Percentiles rank a stretch among this genome's conserved stretches.
These are phyloP conservation scores for Andrena chrysosceles DNA, from an alignment of 2,888 invertebrate genomes.

Conservation along the genomic window DNA sequence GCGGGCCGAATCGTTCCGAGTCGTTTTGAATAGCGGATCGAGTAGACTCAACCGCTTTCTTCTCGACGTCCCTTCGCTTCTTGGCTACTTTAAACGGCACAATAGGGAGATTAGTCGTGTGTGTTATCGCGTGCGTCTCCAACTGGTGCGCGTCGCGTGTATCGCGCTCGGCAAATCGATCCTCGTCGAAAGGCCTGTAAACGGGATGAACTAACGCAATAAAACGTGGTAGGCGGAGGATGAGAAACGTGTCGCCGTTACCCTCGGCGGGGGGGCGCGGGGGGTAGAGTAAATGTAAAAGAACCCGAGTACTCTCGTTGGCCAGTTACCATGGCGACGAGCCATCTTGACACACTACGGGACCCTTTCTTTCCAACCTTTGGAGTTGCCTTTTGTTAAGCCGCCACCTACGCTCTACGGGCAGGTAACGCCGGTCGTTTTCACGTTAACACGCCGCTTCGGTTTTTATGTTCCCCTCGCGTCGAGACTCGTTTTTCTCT, in stretches of 20 bases:
- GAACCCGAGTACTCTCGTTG: conserved; percentile 59
- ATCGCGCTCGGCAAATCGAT: conserved; percentile 28
- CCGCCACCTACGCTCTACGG: conserved; percentile 5
- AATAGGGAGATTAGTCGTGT: conserved; percentile 8
- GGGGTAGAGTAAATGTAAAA: conserved; percentile 56
- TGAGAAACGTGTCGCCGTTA: conserved; percentile 36
- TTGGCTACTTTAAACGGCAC: conserved; percentile 16
- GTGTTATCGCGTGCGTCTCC: conserved; percentile 12
- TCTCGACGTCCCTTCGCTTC: neutral
- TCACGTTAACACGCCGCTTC: conserved; percentile 45
- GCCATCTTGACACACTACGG: conserved; percentile 82
- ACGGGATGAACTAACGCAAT: conserved; percentile 13
- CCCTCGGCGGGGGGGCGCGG: neutral
- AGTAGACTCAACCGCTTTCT: neutral
- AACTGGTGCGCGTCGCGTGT: conserved; percentile 24
- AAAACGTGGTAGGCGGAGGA: conserved; percentile 25
- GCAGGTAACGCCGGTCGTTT: conserved; percentile 43
- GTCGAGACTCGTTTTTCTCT: neutral
- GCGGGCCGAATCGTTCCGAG: neutral
- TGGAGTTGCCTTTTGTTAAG: conserved; percentile 48
- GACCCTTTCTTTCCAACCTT: conserved; percentile 54
- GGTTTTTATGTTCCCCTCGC: conserved; percentile 1
- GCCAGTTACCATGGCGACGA: conserved; percentile 81
- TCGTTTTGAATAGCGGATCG: neutral
- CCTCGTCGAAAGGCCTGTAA: conserved; percentile 15